Percentiles rank a stretch among this genome's conserved stretches.
Conservation (phyloP, 2,888 invertebrate species). For the Actias luna region DNA sequence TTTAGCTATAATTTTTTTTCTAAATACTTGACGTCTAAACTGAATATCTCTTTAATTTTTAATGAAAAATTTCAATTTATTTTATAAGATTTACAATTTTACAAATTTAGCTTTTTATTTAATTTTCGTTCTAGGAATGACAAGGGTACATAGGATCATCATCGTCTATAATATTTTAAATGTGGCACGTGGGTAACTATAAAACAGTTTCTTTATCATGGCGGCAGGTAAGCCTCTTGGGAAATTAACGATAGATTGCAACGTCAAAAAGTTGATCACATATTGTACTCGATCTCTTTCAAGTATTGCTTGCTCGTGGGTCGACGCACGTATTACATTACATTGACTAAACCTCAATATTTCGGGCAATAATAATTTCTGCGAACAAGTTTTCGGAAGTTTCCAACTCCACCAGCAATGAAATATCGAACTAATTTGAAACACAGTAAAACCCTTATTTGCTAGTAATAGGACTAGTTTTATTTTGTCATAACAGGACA, state of each 20-base stretch:
- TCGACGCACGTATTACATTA: conserved; percentile 54
- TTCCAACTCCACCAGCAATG: background rate
- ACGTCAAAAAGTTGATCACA: conserved; percentile 75
- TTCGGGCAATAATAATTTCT: conserved; percentile 23
- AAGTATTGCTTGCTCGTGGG: conserved; percentile 49
- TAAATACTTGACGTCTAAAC: too few relatives aligned
- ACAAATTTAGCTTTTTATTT: too few relatives aligned
- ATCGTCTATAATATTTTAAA: conserved; percentile 33
- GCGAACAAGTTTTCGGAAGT: conserved; percentile 15
- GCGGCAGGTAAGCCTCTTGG: conserved; percentile 67
- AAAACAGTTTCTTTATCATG: conserved; percentile 75
- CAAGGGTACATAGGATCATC: conserved; percentile 19
- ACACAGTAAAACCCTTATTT: conserved; percentile 1
- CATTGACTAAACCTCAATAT: conserved; percentile 31
- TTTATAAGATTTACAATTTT: too few relatives aligned
- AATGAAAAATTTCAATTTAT: too few relatives aligned
- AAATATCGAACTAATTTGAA: conserved; percentile 6
- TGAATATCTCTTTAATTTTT: too few relatives aligned
- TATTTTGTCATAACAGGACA: background rate
- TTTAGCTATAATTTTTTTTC: too few relatives aligned
- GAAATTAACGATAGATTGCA: conserved; percentile 77
- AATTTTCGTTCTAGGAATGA: too few relatives aligned
- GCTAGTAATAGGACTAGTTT: background rate
- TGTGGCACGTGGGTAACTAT: conserved; percentile 58
- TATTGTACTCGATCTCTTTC: conserved; percentile 64